Evolutionary conservation across 2,113 vertebrate species (phyloP).

Genomic region (Abramis brama): DNA sequence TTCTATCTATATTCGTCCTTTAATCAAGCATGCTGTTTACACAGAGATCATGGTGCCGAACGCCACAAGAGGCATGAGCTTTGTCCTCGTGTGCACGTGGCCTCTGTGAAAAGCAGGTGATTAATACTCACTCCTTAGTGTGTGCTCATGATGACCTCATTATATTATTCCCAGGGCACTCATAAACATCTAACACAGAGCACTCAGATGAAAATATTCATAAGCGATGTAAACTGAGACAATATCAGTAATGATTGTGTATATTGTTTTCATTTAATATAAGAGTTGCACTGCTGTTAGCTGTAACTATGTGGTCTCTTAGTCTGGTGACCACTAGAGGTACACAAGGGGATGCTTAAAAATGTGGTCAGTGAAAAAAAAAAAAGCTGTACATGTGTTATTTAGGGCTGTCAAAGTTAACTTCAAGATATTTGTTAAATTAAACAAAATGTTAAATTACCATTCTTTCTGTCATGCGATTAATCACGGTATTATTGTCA

Average conservation of each 20-base stretch:
- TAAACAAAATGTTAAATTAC: not conserved
- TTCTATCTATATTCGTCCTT: slow-evolving; percentile 33
- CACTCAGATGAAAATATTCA: not conserved
- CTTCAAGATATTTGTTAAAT: not conserved
- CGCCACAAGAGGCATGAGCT: not conserved
- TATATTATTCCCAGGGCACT: not conserved
- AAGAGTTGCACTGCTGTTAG: not conserved
- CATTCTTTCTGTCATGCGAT: too few relatives aligned
- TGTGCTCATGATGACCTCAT: not conserved
- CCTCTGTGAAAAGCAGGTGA: slow-evolving; percentile 12
- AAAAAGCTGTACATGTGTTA: not conserved
- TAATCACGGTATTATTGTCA: not conserved
- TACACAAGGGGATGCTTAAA: not conserved
- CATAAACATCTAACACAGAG: not conserved
- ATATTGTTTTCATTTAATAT: not conserved
- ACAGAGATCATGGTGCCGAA: slow-evolving; percentile 15
- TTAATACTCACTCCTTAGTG: not conserved
- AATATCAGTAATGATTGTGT: not conserved
- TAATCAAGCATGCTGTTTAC: slow-evolving; percentile 37
- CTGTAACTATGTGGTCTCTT: not conserved
- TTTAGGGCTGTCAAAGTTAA: too few relatives aligned
- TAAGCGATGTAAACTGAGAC: not conserved
- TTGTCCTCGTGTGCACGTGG: not conserved
- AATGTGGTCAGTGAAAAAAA: not conserved
- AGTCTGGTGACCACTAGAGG: not conserved